phyloP scores from a whole-genome alignment of 2,888 invertebrate genomes.

The Cataglyphis altisquamis region DNA sequence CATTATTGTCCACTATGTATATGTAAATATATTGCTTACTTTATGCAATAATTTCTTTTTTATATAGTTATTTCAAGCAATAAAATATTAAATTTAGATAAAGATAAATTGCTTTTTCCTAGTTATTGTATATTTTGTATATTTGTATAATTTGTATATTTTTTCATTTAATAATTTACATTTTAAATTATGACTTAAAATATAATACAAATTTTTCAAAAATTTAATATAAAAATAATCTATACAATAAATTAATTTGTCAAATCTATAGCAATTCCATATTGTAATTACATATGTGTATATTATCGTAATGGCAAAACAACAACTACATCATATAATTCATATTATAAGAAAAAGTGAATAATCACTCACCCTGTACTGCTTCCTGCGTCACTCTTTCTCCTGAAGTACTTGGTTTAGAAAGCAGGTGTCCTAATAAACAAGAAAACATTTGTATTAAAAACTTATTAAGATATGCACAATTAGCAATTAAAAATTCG shows the following conservation, averaged over 20 bases:
- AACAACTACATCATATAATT: constrained; percentile 34
- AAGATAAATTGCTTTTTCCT: background rate
- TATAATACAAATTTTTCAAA: constrained; percentile 2
- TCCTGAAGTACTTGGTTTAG: constrained; percentile 85
- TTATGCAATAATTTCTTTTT: constrained; percentile 12
- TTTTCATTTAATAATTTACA: background rate
- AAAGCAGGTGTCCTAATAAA: constrained; percentile 84
- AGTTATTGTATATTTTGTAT: background rate
- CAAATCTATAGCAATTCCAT: background rate
- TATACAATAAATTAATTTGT: constrained; percentile 10
- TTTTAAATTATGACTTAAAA: background rate
- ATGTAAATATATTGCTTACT: background rate
- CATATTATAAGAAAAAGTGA: constrained; percentile 34
- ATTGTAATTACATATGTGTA: background rate
- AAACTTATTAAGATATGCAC: background rate
- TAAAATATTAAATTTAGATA: constrained; percentile 16
- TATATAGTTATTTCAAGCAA: background rate
- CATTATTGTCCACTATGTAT: constrained; percentile 54
- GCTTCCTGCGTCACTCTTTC: constrained; percentile 85
- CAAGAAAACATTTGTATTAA: constrained; percentile 46
- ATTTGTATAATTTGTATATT: background rate
- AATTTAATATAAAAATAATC: constrained; percentile 15
- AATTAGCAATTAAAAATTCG: background rate
- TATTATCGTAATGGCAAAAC: constrained; percentile 39
- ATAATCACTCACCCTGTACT: constrained; percentile 84